Percentiles rank a stretch among this genome's conserved stretches.
These are phyloP conservation scores for Pedetes capensis DNA, from an alignment of 2,113 vertebrate species.

Conservation along the genomic window DNA sequence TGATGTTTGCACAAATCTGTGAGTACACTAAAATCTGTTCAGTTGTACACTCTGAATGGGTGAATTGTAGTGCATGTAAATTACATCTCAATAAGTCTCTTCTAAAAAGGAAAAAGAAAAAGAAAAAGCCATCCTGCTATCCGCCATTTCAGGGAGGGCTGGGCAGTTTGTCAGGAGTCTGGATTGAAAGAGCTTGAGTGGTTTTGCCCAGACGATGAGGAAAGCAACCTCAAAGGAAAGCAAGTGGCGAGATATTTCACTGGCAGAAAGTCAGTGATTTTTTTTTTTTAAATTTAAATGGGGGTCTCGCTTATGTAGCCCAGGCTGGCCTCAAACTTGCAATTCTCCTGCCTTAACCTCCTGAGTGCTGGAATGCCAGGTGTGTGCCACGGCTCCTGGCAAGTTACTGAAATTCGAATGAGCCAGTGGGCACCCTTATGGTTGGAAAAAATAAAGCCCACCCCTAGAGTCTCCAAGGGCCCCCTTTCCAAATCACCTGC, in stretches of 20 bases:
- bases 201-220: neutral
- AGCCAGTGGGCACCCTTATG: neutral
- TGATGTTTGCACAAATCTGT: neutral
- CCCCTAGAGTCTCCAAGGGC: fast-evolving
- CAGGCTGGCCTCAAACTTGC: neutral
- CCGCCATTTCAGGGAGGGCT: neutral
- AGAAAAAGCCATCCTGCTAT: neutral
- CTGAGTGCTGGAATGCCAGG: neutral
- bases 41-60: neutral
- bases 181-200: neutral
- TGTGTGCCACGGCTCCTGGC: neutral
- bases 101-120: neutral
- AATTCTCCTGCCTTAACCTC: neutral
- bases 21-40: neutral
- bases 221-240: neutral
- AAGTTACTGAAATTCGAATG: neutral
- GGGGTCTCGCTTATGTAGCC: neutral
- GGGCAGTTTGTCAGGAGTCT: neutral
- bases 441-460: neutral
- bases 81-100: neutral
- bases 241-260: neutral
- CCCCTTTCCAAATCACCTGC: no score
- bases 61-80: neutral
- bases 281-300: neutral
- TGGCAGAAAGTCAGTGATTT: neutral